Evolutionary conservation across 2,888 invertebrate genomes (phyloP).

Genomic region (Megamerina dolium): DNA sequence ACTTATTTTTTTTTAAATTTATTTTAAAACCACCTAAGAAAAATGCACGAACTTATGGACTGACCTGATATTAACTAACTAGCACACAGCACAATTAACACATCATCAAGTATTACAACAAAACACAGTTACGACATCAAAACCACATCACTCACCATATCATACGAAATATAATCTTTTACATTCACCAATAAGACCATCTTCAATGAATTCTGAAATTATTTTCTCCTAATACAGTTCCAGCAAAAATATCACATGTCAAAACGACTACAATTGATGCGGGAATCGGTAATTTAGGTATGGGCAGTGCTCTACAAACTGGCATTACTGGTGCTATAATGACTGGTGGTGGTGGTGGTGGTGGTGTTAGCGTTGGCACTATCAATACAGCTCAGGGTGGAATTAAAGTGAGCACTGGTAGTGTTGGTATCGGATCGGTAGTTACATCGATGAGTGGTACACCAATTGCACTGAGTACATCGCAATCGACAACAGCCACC

Average conservation of each 20-base stretch:
- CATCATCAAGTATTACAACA: too few species aligned
- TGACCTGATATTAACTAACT: too few species aligned
- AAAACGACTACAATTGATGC: constrained; percentile 49
- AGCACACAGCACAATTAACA: too few species aligned
- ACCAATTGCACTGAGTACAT: constrained; percentile 33
- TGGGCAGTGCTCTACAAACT: constrained; percentile 15
- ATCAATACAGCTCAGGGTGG: constrained; percentile 19
- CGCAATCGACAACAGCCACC: constrained; percentile 37
- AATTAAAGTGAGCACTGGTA: constrained; percentile 36
- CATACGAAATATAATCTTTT: too few species aligned
- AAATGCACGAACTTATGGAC: too few species aligned
- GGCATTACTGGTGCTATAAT: neutral
- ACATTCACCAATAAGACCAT: too few species aligned
- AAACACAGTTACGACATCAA: too few species aligned
- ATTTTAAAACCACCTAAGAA: too few species aligned
- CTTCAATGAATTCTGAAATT: too few species aligned
- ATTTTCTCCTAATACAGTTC: constrained; percentile 51
- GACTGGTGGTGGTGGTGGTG: constrained; percentile 19
- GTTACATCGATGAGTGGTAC: constrained; percentile 30
- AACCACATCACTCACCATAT: too few species aligned
- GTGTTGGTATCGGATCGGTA: constrained; percentile 21
- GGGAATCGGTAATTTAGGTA: constrained; percentile 16
- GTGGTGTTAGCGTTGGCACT: constrained; percentile 13
- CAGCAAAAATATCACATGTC: constrained; percentile 52
- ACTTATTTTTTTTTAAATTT: too few species aligned